phyloP scores from a whole-genome alignment of 1,140 invertebrate species.

The Micrasema minimum region DNA sequence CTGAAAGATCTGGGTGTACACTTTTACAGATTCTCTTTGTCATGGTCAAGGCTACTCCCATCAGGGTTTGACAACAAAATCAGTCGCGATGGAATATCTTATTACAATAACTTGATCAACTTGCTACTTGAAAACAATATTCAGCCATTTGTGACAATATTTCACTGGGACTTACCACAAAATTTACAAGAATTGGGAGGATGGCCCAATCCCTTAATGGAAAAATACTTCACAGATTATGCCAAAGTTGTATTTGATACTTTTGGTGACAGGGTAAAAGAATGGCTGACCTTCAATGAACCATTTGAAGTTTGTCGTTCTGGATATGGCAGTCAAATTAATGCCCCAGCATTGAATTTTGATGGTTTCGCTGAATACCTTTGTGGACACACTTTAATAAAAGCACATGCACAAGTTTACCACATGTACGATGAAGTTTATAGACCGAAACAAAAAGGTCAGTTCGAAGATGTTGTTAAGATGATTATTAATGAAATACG shows the following conservation, averaged over 20 bases:
- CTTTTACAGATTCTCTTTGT: slow-evolving; percentile 66
- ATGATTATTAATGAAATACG: no score
- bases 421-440: slow-evolving; percentile 71
- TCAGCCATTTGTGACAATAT: slow-evolving; percentile 54
- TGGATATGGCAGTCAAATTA: slow-evolving; percentile 56
- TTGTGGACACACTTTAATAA: slow-evolving; percentile 65
- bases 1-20: slow-evolving; percentile 62
- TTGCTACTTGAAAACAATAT: slow-evolving; percentile 65
- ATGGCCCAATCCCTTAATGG: slow-evolving; percentile 55
- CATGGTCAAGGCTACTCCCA: slow-evolving; percentile 66
- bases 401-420: slow-evolving; percentile 68
- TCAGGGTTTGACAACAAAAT: slow-evolving; percentile 56
- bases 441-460: slow-evolving; percentile 69
- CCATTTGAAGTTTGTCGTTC: slow-evolving; percentile 52
- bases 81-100: slow-evolving; percentile 47
- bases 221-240: slow-evolving; percentile 63
- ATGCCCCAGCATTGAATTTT: slow-evolving; percentile 58
- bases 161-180: slow-evolving; percentile 56
- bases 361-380: slow-evolving; percentile 62
- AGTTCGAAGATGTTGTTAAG: no score
- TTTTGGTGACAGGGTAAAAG: slow-evolving; percentile 59
- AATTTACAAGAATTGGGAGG: slow-evolving; percentile 49
- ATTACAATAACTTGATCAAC: slow-evolving; percentile 53
- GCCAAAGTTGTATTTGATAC: slow-evolving; percentile 59
- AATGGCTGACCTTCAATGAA: slow-evolving; percentile 60